phyloP scores from a whole-genome alignment of 2,797 vertebrate genomes.

The Yasuhikotakia modesta region DNA sequence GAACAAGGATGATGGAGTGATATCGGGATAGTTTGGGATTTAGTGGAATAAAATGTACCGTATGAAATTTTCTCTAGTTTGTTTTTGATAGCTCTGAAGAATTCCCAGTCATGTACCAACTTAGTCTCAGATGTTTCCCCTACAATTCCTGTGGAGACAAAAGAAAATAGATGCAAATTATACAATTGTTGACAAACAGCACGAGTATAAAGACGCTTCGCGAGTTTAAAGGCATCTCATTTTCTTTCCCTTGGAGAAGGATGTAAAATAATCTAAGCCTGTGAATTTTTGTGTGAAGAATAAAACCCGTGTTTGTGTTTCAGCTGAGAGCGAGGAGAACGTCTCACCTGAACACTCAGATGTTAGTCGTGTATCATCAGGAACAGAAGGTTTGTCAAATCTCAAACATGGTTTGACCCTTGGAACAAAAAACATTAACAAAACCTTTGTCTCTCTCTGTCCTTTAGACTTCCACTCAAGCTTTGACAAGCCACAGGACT shows the following conservation, averaged over 20 bases:
- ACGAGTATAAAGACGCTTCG: background rate
- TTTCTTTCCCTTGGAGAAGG: background rate
- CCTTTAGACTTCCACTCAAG: conserved; percentile 59
- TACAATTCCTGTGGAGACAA: background rate
- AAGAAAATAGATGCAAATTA: background rate
- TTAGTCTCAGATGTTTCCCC: background rate
- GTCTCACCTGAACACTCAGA: conserved; percentile 57
- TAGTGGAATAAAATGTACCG: background rate
- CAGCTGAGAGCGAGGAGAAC: conserved; percentile 58
- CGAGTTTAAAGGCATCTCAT: no score
- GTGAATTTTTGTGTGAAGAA: background rate
- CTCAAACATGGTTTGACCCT: background rate
- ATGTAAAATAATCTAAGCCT: background rate
- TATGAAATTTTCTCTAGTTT: background rate
- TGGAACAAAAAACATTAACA: background rate
- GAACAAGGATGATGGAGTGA: no score
- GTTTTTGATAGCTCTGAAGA: background rate
- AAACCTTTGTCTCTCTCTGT: conserved; percentile 41
- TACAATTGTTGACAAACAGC: background rate
- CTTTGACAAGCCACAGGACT: conserved; percentile 55
- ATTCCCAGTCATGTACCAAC: background rate
- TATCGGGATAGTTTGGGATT: background rate
- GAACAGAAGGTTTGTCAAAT: conserved; percentile 57
- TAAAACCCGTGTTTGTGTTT: conserved; percentile 23
- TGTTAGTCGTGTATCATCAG: conserved; percentile 57